Conservation (phyloP, 2,888 invertebrate genomes). For the Cataglyphis livida region DNA sequence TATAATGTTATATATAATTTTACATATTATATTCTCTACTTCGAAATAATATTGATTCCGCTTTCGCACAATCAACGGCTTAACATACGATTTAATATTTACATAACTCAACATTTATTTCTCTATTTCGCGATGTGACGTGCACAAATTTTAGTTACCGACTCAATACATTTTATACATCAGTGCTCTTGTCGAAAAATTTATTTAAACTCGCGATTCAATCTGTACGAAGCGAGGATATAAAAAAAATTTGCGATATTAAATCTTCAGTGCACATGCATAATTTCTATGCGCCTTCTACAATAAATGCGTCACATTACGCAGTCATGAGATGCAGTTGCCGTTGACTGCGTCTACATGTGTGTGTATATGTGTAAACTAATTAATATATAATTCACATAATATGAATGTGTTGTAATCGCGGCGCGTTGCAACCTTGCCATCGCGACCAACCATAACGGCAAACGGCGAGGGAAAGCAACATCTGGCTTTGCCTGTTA, state of each 20-base stretch:
- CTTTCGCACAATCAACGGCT: constrained; percentile 14
- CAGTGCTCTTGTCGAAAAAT: not conserved
- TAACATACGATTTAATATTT: not conserved
- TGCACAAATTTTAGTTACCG: not conserved
- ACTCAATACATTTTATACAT: not conserved
- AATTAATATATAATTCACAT: constrained; percentile 45
- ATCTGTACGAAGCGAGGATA: not conserved
- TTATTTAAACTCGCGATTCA: not conserved
- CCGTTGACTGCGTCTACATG: not conserved
- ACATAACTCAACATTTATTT: constrained; percentile 1
- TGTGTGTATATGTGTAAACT: not conserved
- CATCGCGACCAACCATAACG: not conserved
- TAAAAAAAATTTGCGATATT: constrained; percentile 4
- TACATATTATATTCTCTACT: not conserved
- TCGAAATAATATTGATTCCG: constrained; percentile 32
- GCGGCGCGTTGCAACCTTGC: not conserved
- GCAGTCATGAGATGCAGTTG: not conserved
- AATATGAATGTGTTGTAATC: constrained; percentile 30
- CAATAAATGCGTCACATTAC: constrained; percentile 8
- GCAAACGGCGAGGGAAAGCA: not conserved
- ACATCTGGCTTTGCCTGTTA: constrained; percentile 4
- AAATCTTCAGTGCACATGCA: constrained; percentile 14
- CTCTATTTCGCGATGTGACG: not conserved
- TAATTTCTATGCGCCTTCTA: constrained; percentile 2
- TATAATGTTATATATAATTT: not conserved